Evolutionary conservation across 2,113 vertebrate genomes (phyloP), one percentile per base, ranked within the genome.

Genomic region (Vombatus ursinus): DNA sequence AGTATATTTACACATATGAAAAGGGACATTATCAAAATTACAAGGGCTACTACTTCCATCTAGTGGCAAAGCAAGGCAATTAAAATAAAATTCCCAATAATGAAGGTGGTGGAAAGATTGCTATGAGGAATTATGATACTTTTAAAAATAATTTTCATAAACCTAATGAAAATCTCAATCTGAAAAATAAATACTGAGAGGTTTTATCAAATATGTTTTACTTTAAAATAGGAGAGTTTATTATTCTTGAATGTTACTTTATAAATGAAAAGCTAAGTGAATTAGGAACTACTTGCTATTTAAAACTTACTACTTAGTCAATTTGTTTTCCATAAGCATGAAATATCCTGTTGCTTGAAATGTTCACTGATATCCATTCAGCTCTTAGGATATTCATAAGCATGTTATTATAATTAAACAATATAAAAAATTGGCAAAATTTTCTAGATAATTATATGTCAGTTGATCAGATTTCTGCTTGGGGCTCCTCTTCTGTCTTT

Each of bases 31-130:
- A 53, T 89, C 7, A 48, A 0, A 95, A 98, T 98, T 97, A 91
- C 31, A 96, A 98, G 92, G 98, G 95, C 98, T 97, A 97, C 91
- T 90, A 95, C 93, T 98, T 96, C 98, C 98, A 99, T 97, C 98
- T 99, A 98, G 98, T 98, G 98, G 98, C 49, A 91, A 94, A 44
- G 49, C 11, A n/a, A 92, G 91, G 93, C 61, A 95, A 92, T 93
- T 93, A 90, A 91, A 68, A 91, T 9, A 47, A 57, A 95, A 90
- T 54, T n/a, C 28, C 23, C 9, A 92, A 5, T 26, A 23, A 57
- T 12, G 94, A 52, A 4, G 2, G 0, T 12, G 3, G 49, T 7
- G 77, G 28, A 96, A 95, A 94, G 0, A 8, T 50, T 95, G 92
- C 10, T 24, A 95, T 94, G 96, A 96, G 90, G 9, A 54, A 10